phyloP scores from a whole-genome alignment of 2,797 vertebrate genomes.

The Gadopsis bispinosus region DNA sequence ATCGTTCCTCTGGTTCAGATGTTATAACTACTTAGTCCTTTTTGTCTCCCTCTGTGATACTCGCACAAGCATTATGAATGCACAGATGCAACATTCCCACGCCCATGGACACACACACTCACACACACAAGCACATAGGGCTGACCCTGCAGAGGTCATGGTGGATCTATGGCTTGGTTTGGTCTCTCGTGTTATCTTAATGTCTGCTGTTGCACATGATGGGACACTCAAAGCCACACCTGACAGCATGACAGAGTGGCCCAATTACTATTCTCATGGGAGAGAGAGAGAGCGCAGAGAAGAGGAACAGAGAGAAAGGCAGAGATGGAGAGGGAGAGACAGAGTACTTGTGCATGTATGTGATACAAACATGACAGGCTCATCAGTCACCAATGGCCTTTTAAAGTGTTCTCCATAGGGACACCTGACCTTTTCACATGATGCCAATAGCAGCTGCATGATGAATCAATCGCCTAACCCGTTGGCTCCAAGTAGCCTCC shows the following conservation, averaged over 20 bases:
- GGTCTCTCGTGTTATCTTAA: conserved; percentile 84
- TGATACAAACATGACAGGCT: conserved; percentile 78
- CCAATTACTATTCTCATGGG: conserved; percentile 80
- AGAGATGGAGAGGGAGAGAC: conserved; percentile 38
- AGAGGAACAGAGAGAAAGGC: conserved; percentile 39
- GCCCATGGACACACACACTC: conserved; percentile 10
- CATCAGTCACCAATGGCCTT: conserved; percentile 86
- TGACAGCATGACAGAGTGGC: conserved; percentile 84
- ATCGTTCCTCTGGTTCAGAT: conserved; percentile 48
- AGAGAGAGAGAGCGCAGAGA: conserved; percentile 2
- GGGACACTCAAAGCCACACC: conserved; percentile 79
- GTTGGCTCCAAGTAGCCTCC: conserved; percentile 53
- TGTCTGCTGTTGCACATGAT: conserved; percentile 82
- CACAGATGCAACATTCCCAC: conserved; percentile 18
- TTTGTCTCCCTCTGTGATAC: conserved; percentile 23
- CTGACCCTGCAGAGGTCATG: conserved; percentile 72
- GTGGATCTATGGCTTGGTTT: conserved; percentile 69
- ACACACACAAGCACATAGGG: conserved; percentile 25
- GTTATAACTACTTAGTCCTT: conserved; percentile 31
- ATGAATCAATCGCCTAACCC: conserved; percentile 79
- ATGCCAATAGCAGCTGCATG: conserved; percentile 83
- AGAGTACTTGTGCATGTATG: conserved; percentile 63
- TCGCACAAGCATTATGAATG: conserved; percentile 5
- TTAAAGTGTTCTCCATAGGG: conserved; percentile 80
- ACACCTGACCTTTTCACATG: conserved; percentile 84